These are phyloP conservation scores for Anoplolepis gracilipes DNA, from an alignment of 1,140 invertebrate species.

Conservation along the genomic window DNA sequence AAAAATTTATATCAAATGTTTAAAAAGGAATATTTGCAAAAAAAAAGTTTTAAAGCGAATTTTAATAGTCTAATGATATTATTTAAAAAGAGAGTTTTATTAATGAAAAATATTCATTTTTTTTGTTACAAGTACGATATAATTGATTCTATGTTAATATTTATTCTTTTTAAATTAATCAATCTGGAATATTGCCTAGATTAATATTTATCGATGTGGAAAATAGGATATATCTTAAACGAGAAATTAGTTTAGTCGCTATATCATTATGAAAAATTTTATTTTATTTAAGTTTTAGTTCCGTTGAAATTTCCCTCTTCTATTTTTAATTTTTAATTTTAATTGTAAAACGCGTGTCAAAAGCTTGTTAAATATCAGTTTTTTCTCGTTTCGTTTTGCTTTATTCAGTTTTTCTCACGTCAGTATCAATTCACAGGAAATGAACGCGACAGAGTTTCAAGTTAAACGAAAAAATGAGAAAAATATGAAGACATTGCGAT, in stretches of 20 bases:
- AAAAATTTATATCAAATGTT: not conserved
- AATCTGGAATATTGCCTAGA: not conserved
- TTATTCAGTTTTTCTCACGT: conserved; percentile 9
- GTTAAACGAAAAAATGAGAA: conserved; percentile 15
- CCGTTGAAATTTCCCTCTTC: conserved; percentile 27
- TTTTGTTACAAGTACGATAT: not conserved
- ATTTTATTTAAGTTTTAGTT: not conserved
- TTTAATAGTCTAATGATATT: not conserved
- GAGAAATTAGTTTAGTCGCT: not conserved
- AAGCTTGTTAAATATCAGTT: conserved; percentile 45
- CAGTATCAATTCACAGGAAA: conserved; percentile 40
- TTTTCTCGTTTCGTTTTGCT: conserved; percentile 35
- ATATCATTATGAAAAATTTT: conserved; percentile 27
- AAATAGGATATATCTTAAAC: not conserved
- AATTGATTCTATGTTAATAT: not conserved
- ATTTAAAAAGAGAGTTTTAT: not conserved
- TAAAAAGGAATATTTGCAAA: not conserved
- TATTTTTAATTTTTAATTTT: conserved; percentile 38
- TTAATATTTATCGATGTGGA: not conserved
- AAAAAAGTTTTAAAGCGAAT: not conserved
- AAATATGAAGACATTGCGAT: not conserved
- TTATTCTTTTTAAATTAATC: not conserved
- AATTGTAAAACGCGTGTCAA: conserved; percentile 42
- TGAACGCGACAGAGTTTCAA: not conserved
- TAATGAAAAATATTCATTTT: conserved; percentile 14